Evolutionary conservation across 2,113 vertebrate species (phyloP).

Genomic region (Ginglymostoma cirratum): DNA sequence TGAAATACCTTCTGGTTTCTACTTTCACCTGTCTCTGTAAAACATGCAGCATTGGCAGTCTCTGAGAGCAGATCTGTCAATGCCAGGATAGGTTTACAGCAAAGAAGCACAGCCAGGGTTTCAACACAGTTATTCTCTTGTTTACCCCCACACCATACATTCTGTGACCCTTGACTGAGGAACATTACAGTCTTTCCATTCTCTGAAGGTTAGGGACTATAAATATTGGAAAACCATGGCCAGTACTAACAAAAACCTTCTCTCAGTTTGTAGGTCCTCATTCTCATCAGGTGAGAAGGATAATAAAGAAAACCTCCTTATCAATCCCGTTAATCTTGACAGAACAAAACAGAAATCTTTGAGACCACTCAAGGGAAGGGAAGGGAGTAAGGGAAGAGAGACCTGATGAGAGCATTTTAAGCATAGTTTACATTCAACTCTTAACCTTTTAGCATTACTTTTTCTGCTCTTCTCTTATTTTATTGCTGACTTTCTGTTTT

Average conservation of each 20-base stretch:
- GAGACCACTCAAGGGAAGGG: conserved; percentile 44
- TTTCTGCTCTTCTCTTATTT: conserved; percentile 51
- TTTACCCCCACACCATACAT: neutral
- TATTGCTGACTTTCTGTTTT: conserved; percentile 48
- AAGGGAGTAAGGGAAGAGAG: conserved; percentile 42
- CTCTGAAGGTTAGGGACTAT: conserved; percentile 42
- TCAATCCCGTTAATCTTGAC: conserved; percentile 49
- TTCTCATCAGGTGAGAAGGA: conserved; percentile 52
- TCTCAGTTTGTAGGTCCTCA: conserved; percentile 41
- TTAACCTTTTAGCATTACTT: conserved; percentile 46
- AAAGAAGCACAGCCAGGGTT: conserved; percentile 43
- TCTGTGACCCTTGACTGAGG: neutral
- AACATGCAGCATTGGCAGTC: conserved; percentile 44
- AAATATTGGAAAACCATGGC: conserved; percentile 41
- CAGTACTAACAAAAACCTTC: conserved; percentile 48
- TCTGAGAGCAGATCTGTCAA: conserved; percentile 53
- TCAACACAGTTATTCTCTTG: conserved; percentile 40
- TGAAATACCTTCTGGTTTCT: conserved; percentile 42
- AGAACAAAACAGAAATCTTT: conserved; percentile 52
- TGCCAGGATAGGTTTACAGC: conserved; percentile 50
- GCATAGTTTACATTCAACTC: conserved; percentile 53
- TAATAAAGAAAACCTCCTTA: conserved; percentile 49
- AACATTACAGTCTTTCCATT: conserved; percentile 38
- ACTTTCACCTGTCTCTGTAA: conserved; percentile 40
- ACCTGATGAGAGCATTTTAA: conserved; percentile 50